Base-by-base conservation (phyloP, 2,797 vertebrate species). In the Pangasius sanitwongsei region DNA sequence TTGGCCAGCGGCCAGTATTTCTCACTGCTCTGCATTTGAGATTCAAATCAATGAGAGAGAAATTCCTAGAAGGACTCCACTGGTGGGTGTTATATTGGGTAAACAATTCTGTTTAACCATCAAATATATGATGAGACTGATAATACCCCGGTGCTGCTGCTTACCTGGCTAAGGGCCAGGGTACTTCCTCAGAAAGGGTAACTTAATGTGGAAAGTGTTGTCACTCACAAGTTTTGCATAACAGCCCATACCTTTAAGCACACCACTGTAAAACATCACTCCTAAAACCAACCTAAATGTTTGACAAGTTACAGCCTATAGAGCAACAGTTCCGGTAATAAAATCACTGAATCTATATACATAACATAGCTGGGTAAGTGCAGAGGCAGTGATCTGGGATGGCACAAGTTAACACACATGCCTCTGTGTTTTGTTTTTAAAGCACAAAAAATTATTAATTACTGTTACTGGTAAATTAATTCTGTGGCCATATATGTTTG, bases 41-140 rank as follows among this genome's bases (percentile, higher is more conserved):
- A 88, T 37, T 67, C 67, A 86, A 70, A 83, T 86, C 75, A 86
- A 3, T 37, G 53, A 41, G 48, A 23, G 28, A 63, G 69, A 72
- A 82, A 50, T 86, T 86, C 83, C 20, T 48, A 81, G 83, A 89
- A 86, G 28, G 57, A 69, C 48, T 61, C 20, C 31, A 61, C 59
- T 25, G 15, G 11, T 86, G 23, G 34, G 50, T 61, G 50, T 48
- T 86, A 28, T 77, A 81, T 63, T 87, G 31, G 20, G 69, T 83
- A 89, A 87, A 87, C 85, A 77, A 7, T 87, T 55, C 15, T 67
- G 85, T 84, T 89, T 87, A 75, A 89, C 15, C 86, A 53, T 89
- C 69, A 83, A 83, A 83, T 77, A 57, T 44, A 67, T 74, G 9
- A n/a, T 53, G 37, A 41, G 61, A 16, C n/a, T 9, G 65, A 85